A percentile compares a stretch with the other conserved stretches of the same genome.
phyloP scores from a whole-genome alignment of 1,140 invertebrate genomes.

The Nilaparvata lugens region DNA sequence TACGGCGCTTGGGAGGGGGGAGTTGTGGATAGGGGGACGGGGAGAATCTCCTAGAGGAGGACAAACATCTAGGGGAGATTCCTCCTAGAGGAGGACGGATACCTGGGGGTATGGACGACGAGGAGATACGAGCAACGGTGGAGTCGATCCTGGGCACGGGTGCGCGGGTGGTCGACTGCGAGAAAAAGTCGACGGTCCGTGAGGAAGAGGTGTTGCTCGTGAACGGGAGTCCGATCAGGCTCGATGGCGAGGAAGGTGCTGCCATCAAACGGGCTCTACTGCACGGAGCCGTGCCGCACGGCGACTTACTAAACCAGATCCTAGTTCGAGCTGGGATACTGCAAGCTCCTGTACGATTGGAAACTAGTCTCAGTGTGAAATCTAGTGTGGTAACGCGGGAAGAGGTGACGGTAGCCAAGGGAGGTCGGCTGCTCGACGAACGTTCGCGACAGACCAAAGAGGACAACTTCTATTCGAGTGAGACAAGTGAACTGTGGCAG shows the following conservation, averaged over 20 bases:
- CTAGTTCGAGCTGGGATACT: conserved; percentile 42
- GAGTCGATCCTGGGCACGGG: conserved; percentile 66
- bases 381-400: conserved; percentile 63
- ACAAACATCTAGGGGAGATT: too few relatives aligned
- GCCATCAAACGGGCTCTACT: conserved; percentile 60
- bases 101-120: conserved; percentile 56
- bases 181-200: conserved; percentile 59
- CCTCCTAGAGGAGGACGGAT: too few relatives aligned
- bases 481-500: conserved; percentile 59
- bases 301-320: conserved; percentile 61
- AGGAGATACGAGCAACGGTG: conserved; percentile 66
- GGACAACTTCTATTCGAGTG: conserved; percentile 57
- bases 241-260: conserved; percentile 58
- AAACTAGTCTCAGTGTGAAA: conserved; percentile 62
- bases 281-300: conserved; percentile 59
- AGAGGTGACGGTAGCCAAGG: conserved; percentile 57
- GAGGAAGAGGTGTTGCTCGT: conserved; percentile 66
- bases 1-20: too few relatives aligned
- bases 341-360: conserved; percentile 57
- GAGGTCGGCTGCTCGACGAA: conserved; percentile 60
- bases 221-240: conserved; percentile 59
- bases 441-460: conserved; percentile 61
- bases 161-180: conserved; percentile 63
- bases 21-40: too few relatives aligned
- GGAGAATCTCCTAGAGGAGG: too few relatives aligned